A percentile compares a stretch with the other conserved stretches of the same genome.
Conservation (phyloP, 2,888 invertebrate species). For the Maniola hyperantus region DNA sequence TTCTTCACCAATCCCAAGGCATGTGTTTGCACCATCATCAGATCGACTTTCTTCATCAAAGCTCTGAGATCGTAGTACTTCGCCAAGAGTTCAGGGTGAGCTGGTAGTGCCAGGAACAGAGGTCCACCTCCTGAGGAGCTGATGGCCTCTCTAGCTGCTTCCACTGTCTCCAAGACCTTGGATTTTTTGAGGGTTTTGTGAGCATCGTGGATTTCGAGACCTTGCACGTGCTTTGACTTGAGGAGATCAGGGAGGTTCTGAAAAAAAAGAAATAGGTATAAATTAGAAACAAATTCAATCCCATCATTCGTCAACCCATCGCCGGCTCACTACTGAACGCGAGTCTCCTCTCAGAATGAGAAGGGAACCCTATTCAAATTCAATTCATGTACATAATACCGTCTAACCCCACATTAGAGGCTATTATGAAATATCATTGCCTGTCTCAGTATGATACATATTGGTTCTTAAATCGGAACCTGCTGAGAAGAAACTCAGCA, state of each 20-base stretch:
- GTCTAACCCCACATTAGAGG: too few species aligned
- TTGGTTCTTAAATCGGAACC: too few species aligned
- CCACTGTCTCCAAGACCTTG: conserved; percentile 72
- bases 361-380: too few species aligned
- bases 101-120: conserved; percentile 84
- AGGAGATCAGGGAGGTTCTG: conserved; percentile 81
- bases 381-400: too few species aligned
- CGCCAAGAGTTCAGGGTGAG: conserved; percentile 85
- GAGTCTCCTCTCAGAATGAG: too few species aligned
- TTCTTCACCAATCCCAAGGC: conserved; percentile 85
- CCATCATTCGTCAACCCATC: too few species aligned
- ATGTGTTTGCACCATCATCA: conserved; percentile 87
- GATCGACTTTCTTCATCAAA: conserved; percentile 85
- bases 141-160: conserved; percentile 70
- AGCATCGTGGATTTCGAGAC: conserved; percentile 81
- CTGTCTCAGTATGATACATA: too few species aligned
- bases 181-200: conserved; percentile 79
- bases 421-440: too few species aligned
- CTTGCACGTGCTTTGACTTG: conserved; percentile 81
- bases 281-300: too few species aligned
- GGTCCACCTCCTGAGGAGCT: conserved; percentile 77
- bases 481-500: too few species aligned
- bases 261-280: conserved; percentile 32
- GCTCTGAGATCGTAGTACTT: conserved; percentile 87
- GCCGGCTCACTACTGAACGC: too few species aligned